A percentile compares a stretch with the other conserved stretches of the same genome.
phyloP scores from a whole-genome alignment of 2,113 vertebrate species.

The Mobula birostris region DNA sequence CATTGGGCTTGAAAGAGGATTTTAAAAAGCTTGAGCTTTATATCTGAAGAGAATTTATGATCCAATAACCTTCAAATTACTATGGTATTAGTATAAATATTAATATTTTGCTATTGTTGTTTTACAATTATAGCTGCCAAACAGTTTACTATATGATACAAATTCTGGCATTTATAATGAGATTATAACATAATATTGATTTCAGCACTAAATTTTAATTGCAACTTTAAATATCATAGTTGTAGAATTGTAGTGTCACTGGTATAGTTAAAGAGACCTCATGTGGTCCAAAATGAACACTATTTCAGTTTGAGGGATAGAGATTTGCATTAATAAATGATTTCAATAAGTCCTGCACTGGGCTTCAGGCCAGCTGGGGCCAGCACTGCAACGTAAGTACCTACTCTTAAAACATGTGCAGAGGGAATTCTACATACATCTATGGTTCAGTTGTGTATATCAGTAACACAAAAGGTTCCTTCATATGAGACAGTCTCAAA shows the following conservation, averaged over 20 bases:
- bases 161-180: background rate
- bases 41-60: background rate
- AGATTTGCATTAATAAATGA: constrained; percentile 36
- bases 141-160: background rate
- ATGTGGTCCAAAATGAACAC: constrained; percentile 12
- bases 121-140: constrained; percentile 8
- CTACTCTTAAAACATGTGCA: background rate
- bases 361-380: constrained; percentile 27
- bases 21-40: background rate
- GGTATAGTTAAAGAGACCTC: background rate
- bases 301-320: constrained; percentile 24
- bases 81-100: background rate
- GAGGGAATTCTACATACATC: constrained; percentile 25
- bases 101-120: background rate
- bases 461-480: constrained; percentile 4
- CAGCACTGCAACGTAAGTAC: background rate
- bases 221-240: background rate
- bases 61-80: background rate
- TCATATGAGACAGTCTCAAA: background rate
- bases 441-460: constrained; percentile 23
- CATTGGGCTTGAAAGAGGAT: background rate
- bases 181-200: background rate
- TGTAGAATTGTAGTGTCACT: background rate
- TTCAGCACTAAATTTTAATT: constrained; percentile 32
- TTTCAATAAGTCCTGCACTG: constrained; percentile 24